Percentiles rank a stretch among this genome's conserved stretches.
These are phyloP conservation scores for Agelas oroides DNA, from an alignment of 37 sponge, comb jelly and placozoan genomes.

Conservation along the genomic window DNA sequence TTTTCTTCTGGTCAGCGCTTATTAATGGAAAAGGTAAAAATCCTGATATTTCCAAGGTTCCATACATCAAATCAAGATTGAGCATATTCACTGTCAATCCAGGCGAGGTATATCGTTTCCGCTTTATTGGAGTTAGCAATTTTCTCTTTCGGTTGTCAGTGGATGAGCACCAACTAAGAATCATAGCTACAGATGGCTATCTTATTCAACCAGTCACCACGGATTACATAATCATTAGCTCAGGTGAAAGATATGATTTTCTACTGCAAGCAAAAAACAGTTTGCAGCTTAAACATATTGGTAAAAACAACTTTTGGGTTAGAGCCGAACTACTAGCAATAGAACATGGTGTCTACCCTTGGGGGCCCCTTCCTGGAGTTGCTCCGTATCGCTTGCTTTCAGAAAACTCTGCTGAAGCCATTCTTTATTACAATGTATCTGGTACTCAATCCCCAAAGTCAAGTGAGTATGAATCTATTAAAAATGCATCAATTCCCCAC, in stretches of 20 bases:
- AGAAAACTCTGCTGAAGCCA: conserved; percentile 35
- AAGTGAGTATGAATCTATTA: conserved; percentile 10
- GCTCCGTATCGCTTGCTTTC: background rate
- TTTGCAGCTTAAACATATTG: background rate
- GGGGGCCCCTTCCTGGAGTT: background rate
- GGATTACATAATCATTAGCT: conserved; percentile 53
- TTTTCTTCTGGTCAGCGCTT: conserved; percentile 52
- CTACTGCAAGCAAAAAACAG: conserved; percentile 29
- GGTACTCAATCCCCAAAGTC: conserved; percentile 2
- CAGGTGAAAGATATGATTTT: conserved; percentile 73
- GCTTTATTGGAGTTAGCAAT: conserved; percentile 57
- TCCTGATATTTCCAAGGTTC: background rate
- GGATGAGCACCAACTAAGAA: conserved; percentile 50
- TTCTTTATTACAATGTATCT: conserved; percentile 36
- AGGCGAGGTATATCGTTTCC: conserved; percentile 52
- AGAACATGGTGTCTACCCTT: background rate
- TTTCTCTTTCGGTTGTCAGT: conserved; percentile 65
- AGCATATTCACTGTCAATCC: conserved; percentile 32
- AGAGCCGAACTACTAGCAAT: conserved; percentile 51
- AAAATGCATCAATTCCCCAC: background rate
- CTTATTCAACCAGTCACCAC: conserved; percentile 18
- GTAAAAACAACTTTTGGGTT: conserved; percentile 36
- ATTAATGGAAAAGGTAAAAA: conserved; percentile 68
- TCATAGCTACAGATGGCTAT: conserved; percentile 66
- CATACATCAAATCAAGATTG: conserved; percentile 11